Percentiles rank a stretch among this genome's conserved stretches.
Conservation (phyloP, 2,113 vertebrate genomes). For the Urocynchramus pylzowi region DNA sequence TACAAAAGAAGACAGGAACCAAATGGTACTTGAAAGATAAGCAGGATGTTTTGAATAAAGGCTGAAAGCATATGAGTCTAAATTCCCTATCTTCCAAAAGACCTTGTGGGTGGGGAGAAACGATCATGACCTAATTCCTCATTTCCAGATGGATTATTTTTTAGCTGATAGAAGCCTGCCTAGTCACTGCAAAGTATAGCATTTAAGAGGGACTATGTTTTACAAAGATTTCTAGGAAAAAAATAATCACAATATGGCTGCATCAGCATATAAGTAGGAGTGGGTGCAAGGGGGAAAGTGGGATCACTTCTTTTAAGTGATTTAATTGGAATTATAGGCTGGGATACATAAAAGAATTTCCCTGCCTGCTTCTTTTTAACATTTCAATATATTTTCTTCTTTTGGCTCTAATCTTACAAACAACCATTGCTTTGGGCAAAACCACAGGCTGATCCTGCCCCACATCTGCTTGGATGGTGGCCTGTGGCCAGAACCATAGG, state of each 20-base stretch:
- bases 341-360: background rate
- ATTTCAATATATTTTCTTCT: background rate
- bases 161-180: background rate
- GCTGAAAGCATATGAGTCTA: background rate
- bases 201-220: background rate
- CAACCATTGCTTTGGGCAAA: background rate
- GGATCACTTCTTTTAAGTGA: background rate
- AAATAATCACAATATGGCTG: background rate
- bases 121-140: slow-evolving; percentile 4
- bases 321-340: background rate
- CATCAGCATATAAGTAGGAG: background rate
- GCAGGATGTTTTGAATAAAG: background rate
- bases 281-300: background rate
- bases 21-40: slow-evolving; percentile 13
- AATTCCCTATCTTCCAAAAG: background rate
- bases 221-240: background rate
- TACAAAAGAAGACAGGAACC: background rate
- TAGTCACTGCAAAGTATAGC: background rate
- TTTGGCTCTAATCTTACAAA: background rate
- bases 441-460: background rate
- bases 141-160: background rate
- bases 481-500: background rate
- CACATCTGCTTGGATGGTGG: background rate
- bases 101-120: background rate
- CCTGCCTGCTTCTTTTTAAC: background rate